Conservation (phyloP, 2,113 vertebrate genomes). For the Strix uralensis region DNA sequence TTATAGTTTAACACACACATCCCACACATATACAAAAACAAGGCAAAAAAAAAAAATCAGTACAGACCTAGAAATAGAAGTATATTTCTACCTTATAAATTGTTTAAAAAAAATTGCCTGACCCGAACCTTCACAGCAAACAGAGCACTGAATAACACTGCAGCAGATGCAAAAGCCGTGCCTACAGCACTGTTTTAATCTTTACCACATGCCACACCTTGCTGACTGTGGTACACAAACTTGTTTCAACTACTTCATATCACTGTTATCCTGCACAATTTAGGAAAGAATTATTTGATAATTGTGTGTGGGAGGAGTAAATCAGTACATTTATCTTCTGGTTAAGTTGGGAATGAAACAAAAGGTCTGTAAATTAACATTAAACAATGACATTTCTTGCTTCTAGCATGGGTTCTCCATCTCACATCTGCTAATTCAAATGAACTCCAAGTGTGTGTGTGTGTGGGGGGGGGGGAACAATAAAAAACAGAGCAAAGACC, state of each 20-base stretch:
- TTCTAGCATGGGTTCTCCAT: background rate
- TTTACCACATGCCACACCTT: background rate
- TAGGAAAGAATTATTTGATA: background rate
- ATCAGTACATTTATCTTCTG: background rate
- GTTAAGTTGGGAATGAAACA: background rate
- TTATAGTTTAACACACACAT: background rate
- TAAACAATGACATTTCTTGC: background rate
- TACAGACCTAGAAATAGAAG: background rate
- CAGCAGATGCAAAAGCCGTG: background rate
- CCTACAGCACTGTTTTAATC: accelerated
- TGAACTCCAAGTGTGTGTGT: background rate
- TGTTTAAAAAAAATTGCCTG: background rate
- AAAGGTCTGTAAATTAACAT: background rate
- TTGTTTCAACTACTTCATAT: background rate
- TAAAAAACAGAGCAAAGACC: background rate
- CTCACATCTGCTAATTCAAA: background rate
- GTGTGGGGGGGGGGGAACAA: accelerated
- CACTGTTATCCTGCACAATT: background rate
- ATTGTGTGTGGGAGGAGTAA: background rate
- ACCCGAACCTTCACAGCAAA: background rate
- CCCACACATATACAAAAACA: no score
- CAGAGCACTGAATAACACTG: background rate
- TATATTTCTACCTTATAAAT: background rate
- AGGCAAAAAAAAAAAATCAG: background rate
- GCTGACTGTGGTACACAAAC: background rate